phyloP scores from a whole-genome alignment of 1,140 invertebrate genomes.

The Drosophila setifemur region DNA sequence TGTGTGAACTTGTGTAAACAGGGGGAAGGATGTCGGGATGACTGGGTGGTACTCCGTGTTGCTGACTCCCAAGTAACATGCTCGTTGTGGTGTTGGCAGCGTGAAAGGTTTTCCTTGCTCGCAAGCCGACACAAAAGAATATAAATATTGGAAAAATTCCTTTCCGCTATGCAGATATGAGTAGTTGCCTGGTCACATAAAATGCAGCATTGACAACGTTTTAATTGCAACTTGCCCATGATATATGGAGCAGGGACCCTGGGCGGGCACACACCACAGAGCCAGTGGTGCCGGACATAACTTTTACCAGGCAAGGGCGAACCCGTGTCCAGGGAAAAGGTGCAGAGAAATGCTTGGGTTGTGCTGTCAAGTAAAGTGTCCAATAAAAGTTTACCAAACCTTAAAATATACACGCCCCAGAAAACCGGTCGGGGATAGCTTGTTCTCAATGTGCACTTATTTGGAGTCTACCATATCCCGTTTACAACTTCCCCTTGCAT shows the following conservation, averaged over 20 bases:
- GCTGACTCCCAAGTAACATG: slow-evolving; percentile 18
- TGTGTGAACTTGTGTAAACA: slow-evolving; percentile 54
- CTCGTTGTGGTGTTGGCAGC: slow-evolving; percentile 18
- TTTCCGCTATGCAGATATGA: slow-evolving; percentile 11
- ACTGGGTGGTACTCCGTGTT: neutral
- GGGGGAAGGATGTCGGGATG: neutral
- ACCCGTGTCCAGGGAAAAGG: slow-evolving; percentile 13
- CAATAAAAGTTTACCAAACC: slow-evolving; percentile 58
- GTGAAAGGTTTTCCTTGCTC: slow-evolving; percentile 11
- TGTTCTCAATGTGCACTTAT: neutral
- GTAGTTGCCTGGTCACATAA: slow-evolving; percentile 17
- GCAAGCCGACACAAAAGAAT: slow-evolving; percentile 3
- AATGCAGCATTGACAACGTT: slow-evolving; percentile 64
- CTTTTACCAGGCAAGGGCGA: slow-evolving; percentile 17
- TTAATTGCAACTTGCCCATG: slow-evolving; percentile 63
- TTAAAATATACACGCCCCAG: too few relatives aligned
- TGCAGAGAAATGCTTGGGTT: slow-evolving; percentile 36
- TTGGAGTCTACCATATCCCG: neutral
- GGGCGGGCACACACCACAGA: neutral
- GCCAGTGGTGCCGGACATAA: slow-evolving; percentile 27
- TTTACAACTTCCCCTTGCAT: neutral
- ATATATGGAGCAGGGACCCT: slow-evolving; percentile 36
- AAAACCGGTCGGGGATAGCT: neutral
- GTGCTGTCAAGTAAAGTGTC: slow-evolving; percentile 52
- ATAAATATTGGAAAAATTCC: slow-evolving; percentile 41